Evolutionary conservation across 2,113 vertebrate species (phyloP).

Genomic region (Columba janthina): DNA sequence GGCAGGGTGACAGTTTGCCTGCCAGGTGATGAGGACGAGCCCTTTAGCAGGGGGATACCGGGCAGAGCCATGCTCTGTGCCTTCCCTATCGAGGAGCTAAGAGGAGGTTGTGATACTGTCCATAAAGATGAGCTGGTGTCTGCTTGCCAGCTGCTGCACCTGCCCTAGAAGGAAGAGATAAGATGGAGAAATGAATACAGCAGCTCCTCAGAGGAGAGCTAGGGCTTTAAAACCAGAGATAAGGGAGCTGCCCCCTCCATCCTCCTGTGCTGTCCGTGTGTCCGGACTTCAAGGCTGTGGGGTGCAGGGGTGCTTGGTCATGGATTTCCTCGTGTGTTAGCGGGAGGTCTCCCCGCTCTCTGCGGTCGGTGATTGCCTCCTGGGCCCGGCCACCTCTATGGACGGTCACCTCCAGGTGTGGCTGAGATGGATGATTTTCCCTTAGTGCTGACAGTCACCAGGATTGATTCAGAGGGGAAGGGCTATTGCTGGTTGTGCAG

Average conservation of each 20-base stretch:
- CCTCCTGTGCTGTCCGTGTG: neutral
- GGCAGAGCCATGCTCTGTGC: neutral
- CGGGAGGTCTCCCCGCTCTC: accelerated
- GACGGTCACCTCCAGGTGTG: neutral
- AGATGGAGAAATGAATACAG: neutral
- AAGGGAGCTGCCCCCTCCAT: neutral
- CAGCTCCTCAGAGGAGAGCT: neutral
- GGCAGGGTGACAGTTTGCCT: neutral
- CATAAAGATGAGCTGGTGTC: neutral
- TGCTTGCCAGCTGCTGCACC: neutral
- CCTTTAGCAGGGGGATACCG: neutral
- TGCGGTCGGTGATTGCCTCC: neutral
- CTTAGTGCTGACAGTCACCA: neutral
- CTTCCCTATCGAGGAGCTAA: neutral
- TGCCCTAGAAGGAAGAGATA: constrained; percentile 27
- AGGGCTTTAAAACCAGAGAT: neutral
- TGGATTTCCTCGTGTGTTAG: neutral
- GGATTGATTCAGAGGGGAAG: neutral
- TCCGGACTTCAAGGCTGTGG: neutral
- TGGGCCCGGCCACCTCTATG: neutral
- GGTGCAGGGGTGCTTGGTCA: neutral
- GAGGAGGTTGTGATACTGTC: neutral
- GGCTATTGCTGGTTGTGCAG: neutral
- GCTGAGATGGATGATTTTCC: neutral
- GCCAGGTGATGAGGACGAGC: neutral